These are phyloP conservation scores for Python bivittatus DNA, from an alignment of 2,113 vertebrate species.

Conservation along the genomic window DNA sequence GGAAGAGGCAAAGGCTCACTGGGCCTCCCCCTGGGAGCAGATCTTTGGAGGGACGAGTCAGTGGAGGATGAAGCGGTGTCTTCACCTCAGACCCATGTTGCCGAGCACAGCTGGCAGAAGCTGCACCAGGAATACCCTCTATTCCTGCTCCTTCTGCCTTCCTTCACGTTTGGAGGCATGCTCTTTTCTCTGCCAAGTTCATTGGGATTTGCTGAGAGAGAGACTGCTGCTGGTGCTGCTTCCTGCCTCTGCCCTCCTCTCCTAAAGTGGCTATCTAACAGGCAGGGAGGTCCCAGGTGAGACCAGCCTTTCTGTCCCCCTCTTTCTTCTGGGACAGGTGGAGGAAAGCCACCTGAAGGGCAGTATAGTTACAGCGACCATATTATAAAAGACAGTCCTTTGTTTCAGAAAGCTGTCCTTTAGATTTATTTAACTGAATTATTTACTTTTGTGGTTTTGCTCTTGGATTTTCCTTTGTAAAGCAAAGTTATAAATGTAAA, in stretches of 20 bases:
- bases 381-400: neutral
- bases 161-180: neutral
- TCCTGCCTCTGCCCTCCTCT: neutral
- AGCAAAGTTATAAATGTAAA: neutral
- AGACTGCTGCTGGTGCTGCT: neutral
- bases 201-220: neutral
- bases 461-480: neutral
- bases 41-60: neutral
- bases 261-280: neutral
- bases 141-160: neutral
- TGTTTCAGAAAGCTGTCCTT: neutral
- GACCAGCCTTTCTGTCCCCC: neutral
- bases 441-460: neutral
- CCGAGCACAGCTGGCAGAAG: neutral
- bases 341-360: neutral
- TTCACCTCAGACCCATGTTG: neutral
- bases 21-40: neutral
- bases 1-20: neutral
- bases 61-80: neutral
- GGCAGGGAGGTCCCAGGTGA: neutral
- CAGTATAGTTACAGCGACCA: neutral
- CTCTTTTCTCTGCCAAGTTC: neutral
- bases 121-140: neutral
- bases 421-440: neutral
- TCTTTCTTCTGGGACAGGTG: neutral